Evolutionary conservation across 2,797 vertebrate genomes (phyloP), one percentile per base, ranked within the genome.

Genomic region (Catharus ustulatus): DNA sequence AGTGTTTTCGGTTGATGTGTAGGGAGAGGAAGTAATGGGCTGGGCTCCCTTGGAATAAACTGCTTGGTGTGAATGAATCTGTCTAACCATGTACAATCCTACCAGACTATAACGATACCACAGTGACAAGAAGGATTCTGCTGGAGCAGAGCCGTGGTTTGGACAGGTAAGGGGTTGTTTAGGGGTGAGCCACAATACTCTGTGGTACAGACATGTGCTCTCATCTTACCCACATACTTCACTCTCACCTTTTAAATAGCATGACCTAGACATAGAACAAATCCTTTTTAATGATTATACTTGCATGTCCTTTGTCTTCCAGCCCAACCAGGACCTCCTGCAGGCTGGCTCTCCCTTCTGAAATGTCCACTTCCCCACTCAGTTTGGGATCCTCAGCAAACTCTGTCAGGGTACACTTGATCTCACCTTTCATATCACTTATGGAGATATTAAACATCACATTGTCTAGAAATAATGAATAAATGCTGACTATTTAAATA

Each of bases 131-230:
- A 2, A 58, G 30, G 48, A 16, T 45, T 63, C 6, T 29, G 24
- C 57, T 18, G 30, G 34, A 63, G 36, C 34, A 32, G 5, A 30
- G 32, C 15, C 10, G 1, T 51, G n/a, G 20, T 43, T 58, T 84
- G 40, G 40, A 8, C 14, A 24, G 11, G 11, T 15, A 11, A 24
- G 26, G 5, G 1, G 0, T 51, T 67, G 22, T 72, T 16, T 38
- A 1, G 20, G 16, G 15, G 1, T 54, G 32, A 88, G 26, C 42
- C 38, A 61, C 26, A 32, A 11, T 11, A 6, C 18, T 30, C 20
- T 22, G 32, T 76, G 32, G 8, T 62, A 34, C 32, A 76, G 24
- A n/a, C 24, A n/a, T 0, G 0, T 21, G 16, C 38, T 13, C 43
- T 55, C 46, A 15, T 59, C 5, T 7, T 26, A 42, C 10, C 15